phyloP scores from a whole-genome alignment of 2,888 invertebrate genomes.

The Girardia tigrina region DNA sequence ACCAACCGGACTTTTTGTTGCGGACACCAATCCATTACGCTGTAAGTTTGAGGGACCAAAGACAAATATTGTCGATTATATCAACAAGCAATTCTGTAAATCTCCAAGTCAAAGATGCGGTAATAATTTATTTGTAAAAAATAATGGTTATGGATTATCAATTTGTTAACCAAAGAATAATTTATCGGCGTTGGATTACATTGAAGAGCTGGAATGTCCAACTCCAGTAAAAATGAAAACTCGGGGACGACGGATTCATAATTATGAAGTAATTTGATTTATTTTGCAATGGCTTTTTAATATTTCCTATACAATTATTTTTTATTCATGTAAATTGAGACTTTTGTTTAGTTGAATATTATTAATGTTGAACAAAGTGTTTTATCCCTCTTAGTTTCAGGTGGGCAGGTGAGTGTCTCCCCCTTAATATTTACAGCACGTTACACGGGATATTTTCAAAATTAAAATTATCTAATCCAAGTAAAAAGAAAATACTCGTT shows the following conservation, averaged over 20 bases:
- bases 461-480: too few relatives aligned
- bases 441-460: too few relatives aligned
- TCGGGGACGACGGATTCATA: constrained; percentile 38
- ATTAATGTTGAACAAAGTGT: too few relatives aligned
- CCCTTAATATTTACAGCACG: too few relatives aligned
- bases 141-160: background rate
- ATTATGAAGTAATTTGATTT: constrained; percentile 39
- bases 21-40: constrained; percentile 35
- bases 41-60: constrained; percentile 28
- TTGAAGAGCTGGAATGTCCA: constrained; percentile 40
- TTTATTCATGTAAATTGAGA: too few relatives aligned
- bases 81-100: constrained; percentile 34
- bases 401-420: too few relatives aligned
- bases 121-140: background rate
- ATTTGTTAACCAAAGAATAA: constrained; percentile 40
- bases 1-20: constrained; percentile 23
- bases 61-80: constrained; percentile 33
- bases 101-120: constrained; percentile 31
- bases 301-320: too few relatives aligned
- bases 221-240: constrained; percentile 38
- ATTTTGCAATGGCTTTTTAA: too few relatives aligned
- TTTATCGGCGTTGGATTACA: constrained; percentile 40
- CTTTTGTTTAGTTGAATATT: too few relatives aligned
- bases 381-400: too few relatives aligned
- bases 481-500: too few relatives aligned